Base-by-base conservation (phyloP, 2,113 vertebrate species). In the Neopipo cinnamomea region DNA sequence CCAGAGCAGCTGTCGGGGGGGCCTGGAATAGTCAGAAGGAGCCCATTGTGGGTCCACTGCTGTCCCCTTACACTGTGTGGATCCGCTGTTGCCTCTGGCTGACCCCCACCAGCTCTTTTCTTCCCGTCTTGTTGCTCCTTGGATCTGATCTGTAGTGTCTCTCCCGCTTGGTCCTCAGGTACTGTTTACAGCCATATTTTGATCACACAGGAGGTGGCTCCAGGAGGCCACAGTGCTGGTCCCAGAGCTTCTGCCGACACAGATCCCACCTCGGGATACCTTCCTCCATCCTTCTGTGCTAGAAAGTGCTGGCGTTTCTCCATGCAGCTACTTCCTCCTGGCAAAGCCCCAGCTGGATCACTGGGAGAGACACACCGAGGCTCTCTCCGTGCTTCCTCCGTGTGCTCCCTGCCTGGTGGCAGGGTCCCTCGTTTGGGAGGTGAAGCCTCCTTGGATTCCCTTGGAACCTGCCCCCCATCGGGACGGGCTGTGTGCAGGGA, bases 321-420 rank as follows among this genome's bases (percentile, higher is more conserved):
- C 90, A 93, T 13, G 47, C 85, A 82, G 59, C 50, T 63, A 1
- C 70, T 84, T 95, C 50, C 44, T 46, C 56, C 63, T 93, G 93
- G 95, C 89, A 58, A 3, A 71, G 52, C 61, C 59, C 92, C 95
- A 93, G 91, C 81, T 76, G 80, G 35, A 67, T 71, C 85, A 55
- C 52, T 2, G 1, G 53, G 67, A 83, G 75, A 41, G 23, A 28
- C 30, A 12, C 10, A 8, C 56, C 3, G 21, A 46, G 56, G 79
- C 56, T 88, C 68, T 76, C 66, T 68, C 41, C 2, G 2, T 8
- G 52, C 50, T 42, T 62, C 39, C 53, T 44, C 70, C 1, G 0
- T 30, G 9, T 4, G 56, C 62, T 66, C 49, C 63, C 58, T 22
- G 8, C 3, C 50, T 55, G 70, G 30, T 12, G 50, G 8, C 53